These are phyloP conservation scores for Limnodromus scolopaceus DNA, from an alignment of 2,797 vertebrate species.

Conservation along the genomic window DNA sequence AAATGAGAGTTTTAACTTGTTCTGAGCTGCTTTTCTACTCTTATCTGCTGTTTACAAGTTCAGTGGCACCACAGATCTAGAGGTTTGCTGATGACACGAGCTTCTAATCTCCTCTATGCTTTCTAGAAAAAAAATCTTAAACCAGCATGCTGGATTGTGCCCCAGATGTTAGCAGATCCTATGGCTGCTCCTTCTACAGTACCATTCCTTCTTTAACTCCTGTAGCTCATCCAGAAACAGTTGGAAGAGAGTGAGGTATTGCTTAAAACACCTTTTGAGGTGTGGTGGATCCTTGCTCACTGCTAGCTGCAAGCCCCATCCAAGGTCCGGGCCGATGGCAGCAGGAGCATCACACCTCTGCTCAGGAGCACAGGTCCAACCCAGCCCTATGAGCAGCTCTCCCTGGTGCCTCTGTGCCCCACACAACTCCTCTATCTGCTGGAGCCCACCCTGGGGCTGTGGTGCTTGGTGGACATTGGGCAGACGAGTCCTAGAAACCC, in stretches of 20 bases:
- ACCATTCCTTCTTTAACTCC: not conserved
- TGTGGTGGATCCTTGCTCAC: not conserved
- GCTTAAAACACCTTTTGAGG: not conserved
- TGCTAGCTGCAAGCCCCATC: not conserved
- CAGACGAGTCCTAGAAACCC: not conserved
- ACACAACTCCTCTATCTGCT: accelerated
- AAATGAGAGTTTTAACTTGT: not conserved
- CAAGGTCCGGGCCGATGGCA: not conserved
- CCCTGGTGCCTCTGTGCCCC: accelerated
- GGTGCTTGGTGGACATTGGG: accelerated
- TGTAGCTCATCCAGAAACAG: not conserved
- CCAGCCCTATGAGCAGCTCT: accelerated
- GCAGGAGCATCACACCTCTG: not conserved
- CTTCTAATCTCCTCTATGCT: not conserved
- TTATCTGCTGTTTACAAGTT: not conserved
- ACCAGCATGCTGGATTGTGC: not conserved
- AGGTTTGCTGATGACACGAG: not conserved
- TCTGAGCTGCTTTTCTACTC: not conserved
- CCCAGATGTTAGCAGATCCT: not conserved
- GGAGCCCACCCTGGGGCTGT: not conserved
- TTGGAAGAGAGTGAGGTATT: not conserved
- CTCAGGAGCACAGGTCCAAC: not conserved
- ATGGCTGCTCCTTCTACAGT: not conserved
- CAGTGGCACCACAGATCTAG: not conserved
- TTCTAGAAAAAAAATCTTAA: not conserved